Base-by-base conservation (phyloP, 2,888 invertebrate genomes). In the Xanthia icteritia region DNA sequence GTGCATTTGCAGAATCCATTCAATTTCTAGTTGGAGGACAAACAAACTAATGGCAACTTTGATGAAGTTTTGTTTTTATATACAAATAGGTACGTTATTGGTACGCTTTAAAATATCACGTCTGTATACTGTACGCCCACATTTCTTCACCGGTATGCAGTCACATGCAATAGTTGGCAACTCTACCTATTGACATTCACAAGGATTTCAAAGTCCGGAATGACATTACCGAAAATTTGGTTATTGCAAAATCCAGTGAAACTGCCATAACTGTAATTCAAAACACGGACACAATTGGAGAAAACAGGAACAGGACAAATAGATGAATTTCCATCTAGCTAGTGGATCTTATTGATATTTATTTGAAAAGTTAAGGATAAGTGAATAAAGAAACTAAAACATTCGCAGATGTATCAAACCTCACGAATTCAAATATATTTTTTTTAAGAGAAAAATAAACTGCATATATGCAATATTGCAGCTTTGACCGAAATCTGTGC, bases 11-110 rank as follows among this genome's bases (percentile, higher is more conserved):
- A 83, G 84, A 86, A 81, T 87, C 79, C 72, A 82, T 84, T 86
- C 77, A 89, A 85, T 76, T 86, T 80, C 85, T 78, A 70, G 79
- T 89, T 88, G 85, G 89, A 83, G 82, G 88, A 88, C 89, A 86
- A 87, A 85, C 87, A 86, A 90, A 89, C 87, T 83, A 84, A 87
- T 88, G 88, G 87, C 89, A 88, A 90, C 90, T 90, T 91, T 85
- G 76, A 83, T 88, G 84, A 31, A 71, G 58, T 69, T 68, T 77
- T 66, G 63, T 77, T 36, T 58, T 65, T n/a, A 3, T 6, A 73
- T 48, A 31, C 27, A 8, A 56, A 60, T 60, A 60, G 4, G 15
- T 58, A 77, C 48, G 48, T 48, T 17, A 48, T 17, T 5, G 15
- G 17, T 42, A n/a, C 9, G 15, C 8, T 27, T 60, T 31, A 31